Evolutionary conservation across 1,140 invertebrate genomes (phyloP).

Genomic region (silkworm (Bombyx mori)): DNA sequence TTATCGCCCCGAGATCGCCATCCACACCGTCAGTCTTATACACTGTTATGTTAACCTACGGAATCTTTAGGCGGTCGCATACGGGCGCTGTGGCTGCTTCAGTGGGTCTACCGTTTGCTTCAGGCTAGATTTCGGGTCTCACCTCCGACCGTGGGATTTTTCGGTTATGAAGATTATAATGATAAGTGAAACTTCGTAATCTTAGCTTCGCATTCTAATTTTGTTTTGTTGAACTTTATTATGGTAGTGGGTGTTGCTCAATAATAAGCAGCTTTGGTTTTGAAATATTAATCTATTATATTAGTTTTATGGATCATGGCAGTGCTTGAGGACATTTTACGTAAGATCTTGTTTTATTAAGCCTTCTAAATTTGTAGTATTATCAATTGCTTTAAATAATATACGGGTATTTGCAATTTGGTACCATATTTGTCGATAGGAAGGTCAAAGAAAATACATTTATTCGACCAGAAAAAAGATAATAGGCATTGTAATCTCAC

Average conservation of each 20-base stretch:
- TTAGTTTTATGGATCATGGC: too few species aligned
- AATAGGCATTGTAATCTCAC: slow-evolving; percentile 47
- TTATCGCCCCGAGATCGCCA: slow-evolving; percentile 11
- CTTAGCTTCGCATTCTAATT: too few species aligned
- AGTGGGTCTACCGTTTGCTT: slow-evolving; percentile 64
- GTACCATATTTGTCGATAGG: too few species aligned
- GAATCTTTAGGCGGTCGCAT: slow-evolving; percentile 9
- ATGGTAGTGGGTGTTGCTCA: not conserved
- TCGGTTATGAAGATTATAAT: slow-evolving; percentile 27
- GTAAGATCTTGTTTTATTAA: too few species aligned
- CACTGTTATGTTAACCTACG: slow-evolving; percentile 23
- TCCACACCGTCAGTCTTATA: slow-evolving; percentile 24
- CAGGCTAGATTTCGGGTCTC: slow-evolving; percentile 58
- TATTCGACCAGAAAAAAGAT: slow-evolving; percentile 2
- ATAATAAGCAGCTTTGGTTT: not conserved
- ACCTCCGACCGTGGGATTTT: slow-evolving; percentile 61
- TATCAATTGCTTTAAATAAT: too few species aligned
- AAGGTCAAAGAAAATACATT: too few species aligned
- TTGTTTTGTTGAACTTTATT: too few species aligned
- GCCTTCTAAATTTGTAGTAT: too few species aligned
- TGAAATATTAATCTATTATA: not conserved
- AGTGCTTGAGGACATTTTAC: too few species aligned
- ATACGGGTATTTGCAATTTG: too few species aligned
- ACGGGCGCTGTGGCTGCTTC: slow-evolving; percentile 42
- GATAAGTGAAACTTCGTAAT: slow-evolving; percentile 22